Conservation (phyloP, 2,797 vertebrate species). For the Macropus fuliginosus region DNA sequence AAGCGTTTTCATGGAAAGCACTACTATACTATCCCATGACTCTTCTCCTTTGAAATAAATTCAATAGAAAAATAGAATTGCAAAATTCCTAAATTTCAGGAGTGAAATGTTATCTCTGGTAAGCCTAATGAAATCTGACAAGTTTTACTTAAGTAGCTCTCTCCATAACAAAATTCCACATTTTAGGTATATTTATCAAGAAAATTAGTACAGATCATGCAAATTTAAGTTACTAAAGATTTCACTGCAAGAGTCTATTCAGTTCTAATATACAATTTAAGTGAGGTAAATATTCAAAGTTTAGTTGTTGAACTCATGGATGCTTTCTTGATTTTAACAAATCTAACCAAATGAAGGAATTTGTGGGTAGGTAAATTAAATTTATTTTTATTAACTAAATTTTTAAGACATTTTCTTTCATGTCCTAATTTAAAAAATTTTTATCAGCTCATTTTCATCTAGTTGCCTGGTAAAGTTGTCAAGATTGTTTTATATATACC, state of each 20-base stretch:
- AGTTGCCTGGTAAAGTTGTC: conserved; percentile 68
- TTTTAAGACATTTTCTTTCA: conserved; percentile 24
- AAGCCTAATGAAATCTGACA: conserved; percentile 25
- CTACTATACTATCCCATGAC: conserved; percentile 18
- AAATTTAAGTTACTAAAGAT: conserved; percentile 67
- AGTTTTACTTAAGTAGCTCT: conserved; percentile 30
- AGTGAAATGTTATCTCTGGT: not conserved
- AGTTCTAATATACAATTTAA: conserved; percentile 66
- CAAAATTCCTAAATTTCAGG: not conserved
- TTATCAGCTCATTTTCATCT: conserved; percentile 60
- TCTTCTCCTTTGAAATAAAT: conserved; percentile 5
- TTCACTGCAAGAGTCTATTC: conserved; percentile 67
- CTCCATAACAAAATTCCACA: conserved; percentile 32
- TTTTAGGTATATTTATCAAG: conserved; percentile 46
- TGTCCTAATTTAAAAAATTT: conserved; percentile 63
- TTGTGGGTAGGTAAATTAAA: not conserved
- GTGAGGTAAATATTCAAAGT: conserved; percentile 58
- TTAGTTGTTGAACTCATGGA: conserved; percentile 52
- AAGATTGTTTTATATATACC: conserved; percentile 78
- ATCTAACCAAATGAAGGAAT: conserved; percentile 46
- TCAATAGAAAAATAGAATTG: not conserved
- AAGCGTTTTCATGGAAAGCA: conserved; percentile 17
- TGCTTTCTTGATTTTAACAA: conserved; percentile 48
- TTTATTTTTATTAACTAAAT: conserved; percentile 2
- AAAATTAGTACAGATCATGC: conserved; percentile 68